These are phyloP conservation scores for Cydia splendana DNA, from an alignment of 1,140 invertebrate genomes.

Conservation along the genomic window DNA sequence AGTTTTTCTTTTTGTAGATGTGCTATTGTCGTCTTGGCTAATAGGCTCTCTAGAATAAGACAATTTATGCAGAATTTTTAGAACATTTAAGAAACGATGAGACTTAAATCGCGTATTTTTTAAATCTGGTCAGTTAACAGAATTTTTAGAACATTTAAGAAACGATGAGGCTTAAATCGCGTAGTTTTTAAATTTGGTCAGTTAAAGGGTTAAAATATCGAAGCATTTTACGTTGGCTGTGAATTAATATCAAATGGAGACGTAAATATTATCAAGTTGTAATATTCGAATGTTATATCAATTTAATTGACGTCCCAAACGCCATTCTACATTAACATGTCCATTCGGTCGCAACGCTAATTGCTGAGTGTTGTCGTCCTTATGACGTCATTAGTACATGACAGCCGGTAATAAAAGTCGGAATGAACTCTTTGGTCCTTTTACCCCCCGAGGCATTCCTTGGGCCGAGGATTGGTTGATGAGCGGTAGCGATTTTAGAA, in stretches of 20 bases:
- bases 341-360: background rate
- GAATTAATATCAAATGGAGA: conserved; percentile 32
- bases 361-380: conserved; percentile 27
- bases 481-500: background rate
- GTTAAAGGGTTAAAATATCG: no score
- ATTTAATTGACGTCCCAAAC: conserved; percentile 11
- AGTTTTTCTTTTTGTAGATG: no score
- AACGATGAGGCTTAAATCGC: no score
- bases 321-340: conserved; percentile 4
- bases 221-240: conserved; percentile 30
- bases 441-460: conserved; percentile 14
- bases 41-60: no score
- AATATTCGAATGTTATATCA: background rate
- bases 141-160: no score
- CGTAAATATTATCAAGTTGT: no score
- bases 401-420: conserved; percentile 26
- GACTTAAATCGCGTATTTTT: no score
- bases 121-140: no score
- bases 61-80: no score
- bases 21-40: no score
- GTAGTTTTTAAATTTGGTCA: no score
- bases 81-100: no score
- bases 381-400: conserved; percentile 31
- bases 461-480: background rate
- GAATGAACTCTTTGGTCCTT: conserved; percentile 29